These are phyloP conservation scores for Aviceda subcristata DNA, from an alignment of 2,113 vertebrate species.

Conservation along the genomic window DNA sequence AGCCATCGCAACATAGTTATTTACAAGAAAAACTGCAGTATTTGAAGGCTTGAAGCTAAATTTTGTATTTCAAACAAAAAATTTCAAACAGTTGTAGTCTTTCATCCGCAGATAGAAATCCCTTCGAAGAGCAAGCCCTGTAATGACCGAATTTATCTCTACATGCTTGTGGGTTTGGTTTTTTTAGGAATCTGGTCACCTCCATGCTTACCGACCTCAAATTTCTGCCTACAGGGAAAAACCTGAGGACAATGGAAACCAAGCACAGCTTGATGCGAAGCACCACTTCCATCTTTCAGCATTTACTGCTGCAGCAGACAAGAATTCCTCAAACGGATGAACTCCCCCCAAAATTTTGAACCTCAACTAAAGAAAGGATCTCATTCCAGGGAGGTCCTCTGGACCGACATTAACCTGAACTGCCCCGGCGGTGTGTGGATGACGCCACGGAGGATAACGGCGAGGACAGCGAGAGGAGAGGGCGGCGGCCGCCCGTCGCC, in stretches of 20 bases:
- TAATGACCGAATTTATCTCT: background rate
- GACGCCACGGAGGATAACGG: fast-evolving
- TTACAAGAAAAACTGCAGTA: background rate
- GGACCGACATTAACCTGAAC: fast-evolving
- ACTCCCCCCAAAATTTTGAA: background rate
- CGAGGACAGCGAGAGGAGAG: no score
- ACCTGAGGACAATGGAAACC: no score
- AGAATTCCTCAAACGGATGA: background rate
- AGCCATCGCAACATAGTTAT: background rate
- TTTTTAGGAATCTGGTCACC: background rate
- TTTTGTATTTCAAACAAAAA: background rate
- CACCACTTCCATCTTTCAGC: background rate
- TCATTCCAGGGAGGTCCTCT: background rate
- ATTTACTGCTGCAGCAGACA: background rate
- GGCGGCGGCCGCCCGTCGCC: fast-evolving
- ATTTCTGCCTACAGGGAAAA: background rate
- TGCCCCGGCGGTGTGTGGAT: fast-evolving
- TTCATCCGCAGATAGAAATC: background rate
- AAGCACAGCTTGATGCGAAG: background rate
- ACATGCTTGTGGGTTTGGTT: background rate
- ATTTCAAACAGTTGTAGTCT: background rate
- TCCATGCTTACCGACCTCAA: background rate
- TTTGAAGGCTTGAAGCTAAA: background rate
- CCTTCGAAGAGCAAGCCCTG: background rate
- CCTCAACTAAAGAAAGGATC: no score